Conservation (phyloP, 2,888 invertebrate species). For the Catocala fraxini region DNA sequence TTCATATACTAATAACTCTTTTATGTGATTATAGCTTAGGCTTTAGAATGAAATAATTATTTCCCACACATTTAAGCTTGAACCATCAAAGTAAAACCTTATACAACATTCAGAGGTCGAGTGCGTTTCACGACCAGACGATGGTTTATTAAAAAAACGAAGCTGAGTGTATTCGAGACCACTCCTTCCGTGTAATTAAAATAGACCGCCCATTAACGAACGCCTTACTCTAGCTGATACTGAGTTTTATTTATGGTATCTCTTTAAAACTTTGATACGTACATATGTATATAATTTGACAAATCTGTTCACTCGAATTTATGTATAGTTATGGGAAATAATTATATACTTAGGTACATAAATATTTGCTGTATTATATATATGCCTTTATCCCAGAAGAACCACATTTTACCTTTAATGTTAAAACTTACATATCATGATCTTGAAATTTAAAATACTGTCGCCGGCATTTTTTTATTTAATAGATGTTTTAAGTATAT, state of each 20-base stretch:
- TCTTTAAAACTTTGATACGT: not conserved
- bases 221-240: constrained; percentile 56
- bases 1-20: too few species aligned
- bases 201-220: constrained; percentile 65
- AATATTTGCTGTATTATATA: too few species aligned
- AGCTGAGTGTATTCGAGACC: constrained; percentile 28
- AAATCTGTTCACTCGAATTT: not conserved
- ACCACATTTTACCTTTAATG: too few species aligned
- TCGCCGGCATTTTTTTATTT: too few species aligned
- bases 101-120: constrained; percentile 4
- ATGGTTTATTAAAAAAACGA: constrained; percentile 28
- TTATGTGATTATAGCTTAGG: too few species aligned
- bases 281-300: not conserved
- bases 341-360: too few species aligned
- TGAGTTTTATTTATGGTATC: constrained; percentile 4
- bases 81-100: constrained; percentile 5
- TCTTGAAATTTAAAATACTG: too few species aligned
- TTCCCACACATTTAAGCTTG: not conserved
- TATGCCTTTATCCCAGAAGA: too few species aligned
- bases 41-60: too few species aligned
- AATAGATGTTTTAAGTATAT: too few species aligned
- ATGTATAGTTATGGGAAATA: too few species aligned
- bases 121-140: constrained; percentile 6
- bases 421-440: too few species aligned
- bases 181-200: constrained; percentile 70